A percentile compares a stretch with the other conserved stretches of the same genome.
Conservation (phyloP, 1,140 invertebrate genomes). For the Aethina tumida region DNA sequence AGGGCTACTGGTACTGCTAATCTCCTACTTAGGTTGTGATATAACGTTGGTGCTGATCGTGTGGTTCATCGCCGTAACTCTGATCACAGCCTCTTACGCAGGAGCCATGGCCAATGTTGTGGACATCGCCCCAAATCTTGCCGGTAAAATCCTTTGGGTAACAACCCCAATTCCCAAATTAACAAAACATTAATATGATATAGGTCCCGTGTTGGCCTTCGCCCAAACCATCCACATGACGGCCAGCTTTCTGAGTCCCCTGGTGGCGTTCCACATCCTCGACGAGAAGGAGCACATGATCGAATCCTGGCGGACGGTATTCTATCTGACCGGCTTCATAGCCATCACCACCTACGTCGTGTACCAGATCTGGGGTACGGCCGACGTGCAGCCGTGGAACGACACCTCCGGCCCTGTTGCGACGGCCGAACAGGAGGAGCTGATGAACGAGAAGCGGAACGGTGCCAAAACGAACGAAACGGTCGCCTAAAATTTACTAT, state of each 20-base stretch:
- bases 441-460: constrained; percentile 20
- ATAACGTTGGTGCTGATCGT: constrained; percentile 47
- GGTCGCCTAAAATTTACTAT: no score
- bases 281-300: constrained; percentile 21
- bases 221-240: constrained; percentile 69
- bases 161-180: constrained; percentile 58
- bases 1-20: constrained; percentile 51
- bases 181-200: no score
- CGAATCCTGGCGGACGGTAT: constrained; percentile 61
- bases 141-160: constrained; percentile 33
- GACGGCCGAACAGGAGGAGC: constrained; percentile 22
- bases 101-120: constrained; percentile 69
- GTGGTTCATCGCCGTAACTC: constrained; percentile 61
- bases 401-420: constrained; percentile 13
- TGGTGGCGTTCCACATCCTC: constrained; percentile 46
- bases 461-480: background rate
- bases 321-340: constrained; percentile 54
- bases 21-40: constrained; percentile 56
- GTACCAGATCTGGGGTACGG: constrained; percentile 59
- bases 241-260: constrained; percentile 58
- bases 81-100: constrained; percentile 62
- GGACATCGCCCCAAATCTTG: constrained; percentile 61
- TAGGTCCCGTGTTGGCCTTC: constrained; percentile 60
- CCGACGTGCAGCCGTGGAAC: constrained; percentile 38
- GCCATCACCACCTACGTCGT: constrained; percentile 55